Evolutionary conservation across 2,113 vertebrate species (phyloP).

Genomic region (Atractosteus spatula): DNA sequence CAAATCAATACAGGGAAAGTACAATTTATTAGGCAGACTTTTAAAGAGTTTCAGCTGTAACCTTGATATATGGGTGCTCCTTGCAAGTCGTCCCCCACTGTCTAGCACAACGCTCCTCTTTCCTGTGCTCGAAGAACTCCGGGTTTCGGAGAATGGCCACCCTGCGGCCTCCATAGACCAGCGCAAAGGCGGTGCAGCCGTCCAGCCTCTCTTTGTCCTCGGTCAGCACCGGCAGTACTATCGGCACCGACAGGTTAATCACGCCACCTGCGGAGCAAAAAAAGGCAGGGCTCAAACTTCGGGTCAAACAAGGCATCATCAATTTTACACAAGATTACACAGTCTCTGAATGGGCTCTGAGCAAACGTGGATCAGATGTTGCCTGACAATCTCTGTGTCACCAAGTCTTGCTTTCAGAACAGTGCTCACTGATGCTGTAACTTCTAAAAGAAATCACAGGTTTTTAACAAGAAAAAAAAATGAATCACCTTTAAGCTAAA

Average conservation of each 20-base stretch:
- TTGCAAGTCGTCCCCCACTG: slow-evolving; percentile 96
- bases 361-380: too few species aligned
- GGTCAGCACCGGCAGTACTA: slow-evolving; percentile 80
- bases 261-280: slow-evolving; percentile 74
- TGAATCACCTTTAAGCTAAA: too few species aligned
- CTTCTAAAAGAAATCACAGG: too few species aligned
- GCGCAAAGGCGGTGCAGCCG: slow-evolving; percentile 78
- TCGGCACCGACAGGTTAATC: slow-evolving; percentile 93
- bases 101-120: slow-evolving; percentile 92
- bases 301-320: too few species aligned
- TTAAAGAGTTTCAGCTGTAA: slow-evolving; percentile 42
- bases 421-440: too few species aligned
- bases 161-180: slow-evolving; percentile 75
- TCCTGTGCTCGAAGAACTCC: slow-evolving; percentile 91
- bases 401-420: too few species aligned
- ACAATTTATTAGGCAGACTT: slow-evolving; percentile 13
- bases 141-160: slow-evolving; percentile 95
- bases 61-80: slow-evolving; percentile 96
- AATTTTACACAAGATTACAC: too few species aligned
- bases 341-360: too few species aligned
- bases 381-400: too few species aligned
- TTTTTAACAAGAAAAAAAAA: too few species aligned
- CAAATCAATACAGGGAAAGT: slow-evolving; percentile 11
- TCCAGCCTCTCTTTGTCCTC: slow-evolving; percentile 90
- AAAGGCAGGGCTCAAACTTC: neutral